Evolutionary conservation across 2,888 invertebrate genomes (phyloP).

Genomic region (Hypomecis atomaria): DNA sequence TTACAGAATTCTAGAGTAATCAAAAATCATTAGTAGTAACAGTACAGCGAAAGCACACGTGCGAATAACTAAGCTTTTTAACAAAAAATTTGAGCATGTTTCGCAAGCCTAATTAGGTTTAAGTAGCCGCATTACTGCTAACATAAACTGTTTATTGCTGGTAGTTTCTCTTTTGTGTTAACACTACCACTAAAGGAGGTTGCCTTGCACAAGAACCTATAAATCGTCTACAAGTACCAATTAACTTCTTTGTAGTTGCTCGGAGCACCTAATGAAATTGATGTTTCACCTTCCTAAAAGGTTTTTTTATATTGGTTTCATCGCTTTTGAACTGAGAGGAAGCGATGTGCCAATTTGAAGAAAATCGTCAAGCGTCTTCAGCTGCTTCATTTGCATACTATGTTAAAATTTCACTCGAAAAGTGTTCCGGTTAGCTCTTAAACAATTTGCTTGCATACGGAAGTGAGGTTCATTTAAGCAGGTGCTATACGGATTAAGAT

Average conservation of each 20-base stretch:
- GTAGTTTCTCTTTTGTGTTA: conserved; percentile 49
- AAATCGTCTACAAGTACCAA: conserved; percentile 50
- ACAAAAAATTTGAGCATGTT: conserved; percentile 10
- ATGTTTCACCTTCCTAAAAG: conserved; percentile 26
- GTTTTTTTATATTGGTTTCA: conserved; percentile 19
- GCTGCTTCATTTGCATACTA: conserved; percentile 21
- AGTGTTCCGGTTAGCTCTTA: conserved; percentile 37
- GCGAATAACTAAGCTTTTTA: not conserved
- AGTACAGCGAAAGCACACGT: not conserved
- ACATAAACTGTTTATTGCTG: conserved; percentile 52
- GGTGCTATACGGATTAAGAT: conserved; percentile 52
- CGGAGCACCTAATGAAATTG: conserved; percentile 32
- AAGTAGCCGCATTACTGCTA: conserved; percentile 46
- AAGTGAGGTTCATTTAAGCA: conserved; percentile 46
- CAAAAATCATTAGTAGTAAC: no score
- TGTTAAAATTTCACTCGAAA: conserved; percentile 31
- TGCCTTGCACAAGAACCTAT: conserved; percentile 48
- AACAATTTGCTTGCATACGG: conserved; percentile 39
- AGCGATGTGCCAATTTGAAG: conserved; percentile 11
- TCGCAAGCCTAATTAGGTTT: conserved; percentile 48
- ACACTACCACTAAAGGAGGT: conserved; percentile 40
- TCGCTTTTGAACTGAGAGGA: conserved; percentile 9
- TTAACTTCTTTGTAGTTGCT: conserved; percentile 46
- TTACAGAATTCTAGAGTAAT: no score
- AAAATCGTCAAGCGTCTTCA: conserved; percentile 6